Percentiles rank a stretch among this genome's conserved stretches.
Evolutionary conservation across 2,113 vertebrate species (phyloP).

Genomic region (Aphelocoma coerulescens): DNA sequence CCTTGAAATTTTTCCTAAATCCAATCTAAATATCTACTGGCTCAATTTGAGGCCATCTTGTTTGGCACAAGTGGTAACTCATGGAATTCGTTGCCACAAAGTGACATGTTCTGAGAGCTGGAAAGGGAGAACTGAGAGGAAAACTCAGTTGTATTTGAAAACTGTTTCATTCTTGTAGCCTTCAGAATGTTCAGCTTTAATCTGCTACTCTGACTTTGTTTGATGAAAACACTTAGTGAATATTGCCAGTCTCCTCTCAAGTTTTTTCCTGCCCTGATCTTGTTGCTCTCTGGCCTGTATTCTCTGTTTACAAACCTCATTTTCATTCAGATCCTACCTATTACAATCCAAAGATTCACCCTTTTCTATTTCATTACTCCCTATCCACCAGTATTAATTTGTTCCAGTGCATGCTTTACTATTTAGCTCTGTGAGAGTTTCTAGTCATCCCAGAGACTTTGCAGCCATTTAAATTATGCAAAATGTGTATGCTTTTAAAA

Average conservation of each 20-base stretch:
- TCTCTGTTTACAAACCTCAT: not conserved
- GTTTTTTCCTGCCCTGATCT: not conserved
- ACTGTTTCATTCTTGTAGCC: conserved; percentile 73
- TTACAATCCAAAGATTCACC: not conserved
- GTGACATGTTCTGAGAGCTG: not conserved
- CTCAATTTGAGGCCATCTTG: not conserved
- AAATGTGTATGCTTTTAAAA: not conserved
- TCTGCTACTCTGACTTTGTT: conserved; percentile 60
- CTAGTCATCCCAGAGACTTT: not conserved
- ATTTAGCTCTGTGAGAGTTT: not conserved
- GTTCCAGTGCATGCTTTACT: not conserved
- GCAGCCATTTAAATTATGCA: not conserved
- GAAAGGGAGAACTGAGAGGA: not conserved
- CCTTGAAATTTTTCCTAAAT: not conserved
- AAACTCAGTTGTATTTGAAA: conserved; percentile 64
- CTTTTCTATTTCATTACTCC: not conserved
- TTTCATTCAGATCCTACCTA: not conserved
- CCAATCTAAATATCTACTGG: not conserved
- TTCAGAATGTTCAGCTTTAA: conserved; percentile 62
- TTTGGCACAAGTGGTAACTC: rapidly evolving
- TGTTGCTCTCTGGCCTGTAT: not conserved
- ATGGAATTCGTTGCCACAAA: not conserved
- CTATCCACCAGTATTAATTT: not conserved
- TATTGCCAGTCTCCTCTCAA: not conserved
- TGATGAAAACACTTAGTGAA: not conserved